Evolutionary conservation across 23 tunicate genomes (phyloP), one percentile per base, ranked within the genome.

Genomic region (Halocynthia roretzi): DNA sequence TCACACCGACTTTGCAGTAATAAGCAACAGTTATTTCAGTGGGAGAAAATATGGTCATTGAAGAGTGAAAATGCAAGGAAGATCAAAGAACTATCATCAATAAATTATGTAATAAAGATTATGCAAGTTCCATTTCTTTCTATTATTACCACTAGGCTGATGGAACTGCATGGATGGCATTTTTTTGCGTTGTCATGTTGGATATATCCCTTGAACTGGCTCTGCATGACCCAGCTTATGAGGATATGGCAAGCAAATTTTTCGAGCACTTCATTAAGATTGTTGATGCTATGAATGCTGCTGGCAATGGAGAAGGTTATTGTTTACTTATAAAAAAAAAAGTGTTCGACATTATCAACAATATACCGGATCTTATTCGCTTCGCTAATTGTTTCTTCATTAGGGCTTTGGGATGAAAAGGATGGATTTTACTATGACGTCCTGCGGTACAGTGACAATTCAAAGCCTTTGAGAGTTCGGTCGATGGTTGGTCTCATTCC

Each of bases 91-190:
- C 4, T 31, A n/a, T 31, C 44, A 31, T 31, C 44, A 31, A 31
- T 31, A 31, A 0, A 31, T 31, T 31, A 31, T 31, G 2, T 31
- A 31, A 31, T 4, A 31, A 31, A 31, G 44, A 31, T 31, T 31
- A 31, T 31, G 44, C 44, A 31, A 31, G 44, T 31, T 31, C n/a
- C n/a, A n/a, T n/a, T n/a, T n/a, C n/a, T n/a, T n/a, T n/a, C 44
- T 31, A 31, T 58, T 58, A 58, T 58, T 15, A 2, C 64, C 64
- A 58, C 19, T 81, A 91, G 97, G 86, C 97, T 14, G 97, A 91
- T 60, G 97, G 97, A 18, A 91, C 97, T 7, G 97, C 97, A 6
- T 91, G 97, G 97, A 91, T 91, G 97, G 97, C 97, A 14, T 91
- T 91, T 60, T 91, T 91, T 84, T 91, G 90, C 61, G 86, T 77